Conservation (phyloP, 2,113 vertebrate genomes). For the Dromas ardeola region DNA sequence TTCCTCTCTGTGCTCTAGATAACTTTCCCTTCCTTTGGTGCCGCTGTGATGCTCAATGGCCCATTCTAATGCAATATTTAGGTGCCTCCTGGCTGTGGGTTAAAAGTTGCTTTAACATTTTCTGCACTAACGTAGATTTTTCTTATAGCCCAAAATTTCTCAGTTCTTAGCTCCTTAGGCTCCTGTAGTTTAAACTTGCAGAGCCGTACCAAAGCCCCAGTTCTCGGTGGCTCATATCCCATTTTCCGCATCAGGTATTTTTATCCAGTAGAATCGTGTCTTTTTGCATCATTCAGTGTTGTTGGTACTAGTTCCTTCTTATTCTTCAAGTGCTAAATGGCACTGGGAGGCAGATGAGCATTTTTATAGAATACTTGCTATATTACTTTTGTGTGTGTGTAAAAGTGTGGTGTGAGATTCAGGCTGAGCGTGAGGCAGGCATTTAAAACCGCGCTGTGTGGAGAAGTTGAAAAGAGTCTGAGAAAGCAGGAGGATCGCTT, state of each 20-base stretch:
- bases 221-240: neutral
- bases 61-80: constrained; percentile 10
- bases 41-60: neutral
- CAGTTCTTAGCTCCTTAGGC: neutral
- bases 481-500: neutral
- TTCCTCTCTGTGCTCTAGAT: neutral
- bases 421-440: neutral
- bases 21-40: neutral
- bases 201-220: neutral
- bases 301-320: neutral
- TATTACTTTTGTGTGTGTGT: neutral
- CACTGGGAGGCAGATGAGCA: neutral
- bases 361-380: neutral
- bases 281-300: neutral
- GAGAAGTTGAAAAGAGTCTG: neutral
- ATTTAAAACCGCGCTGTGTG: neutral
- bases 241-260: neutral
- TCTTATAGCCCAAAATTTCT: neutral
- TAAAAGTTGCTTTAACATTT: constrained; percentile 23
- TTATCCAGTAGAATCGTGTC: neutral
- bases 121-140: neutral
- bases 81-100: constrained; percentile 12
- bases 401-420: neutral
- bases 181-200: neutral
- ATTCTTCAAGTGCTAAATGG: neutral